Percentiles rank a stretch among this genome's conserved stretches.
Evolutionary conservation across 2,888 invertebrate species (phyloP).

Genomic region (Acleris emargana): DNA sequence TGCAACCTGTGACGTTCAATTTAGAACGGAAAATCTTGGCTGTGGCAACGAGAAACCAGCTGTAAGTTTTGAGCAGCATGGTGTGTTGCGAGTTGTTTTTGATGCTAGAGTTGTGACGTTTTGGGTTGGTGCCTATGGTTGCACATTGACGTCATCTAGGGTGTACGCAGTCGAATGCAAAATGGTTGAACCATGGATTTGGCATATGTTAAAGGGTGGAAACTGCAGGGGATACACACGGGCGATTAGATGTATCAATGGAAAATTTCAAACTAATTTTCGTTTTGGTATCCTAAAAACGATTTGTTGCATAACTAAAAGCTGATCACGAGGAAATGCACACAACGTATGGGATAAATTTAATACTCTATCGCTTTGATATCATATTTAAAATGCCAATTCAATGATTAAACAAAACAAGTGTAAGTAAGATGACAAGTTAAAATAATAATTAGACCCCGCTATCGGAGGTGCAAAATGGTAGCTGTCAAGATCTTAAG

Average conservation of each 20-base stretch:
- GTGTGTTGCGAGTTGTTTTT: constrained; percentile 31
- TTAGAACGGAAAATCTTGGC: constrained; percentile 9
- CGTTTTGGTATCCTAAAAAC: too few relatives aligned
- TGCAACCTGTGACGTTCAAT: constrained; percentile 62
- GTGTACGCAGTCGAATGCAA: constrained; percentile 79
- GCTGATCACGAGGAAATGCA: too few relatives aligned
- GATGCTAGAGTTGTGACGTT: constrained; percentile 46
- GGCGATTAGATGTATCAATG: constrained; percentile 32
- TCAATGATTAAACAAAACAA: too few relatives aligned
- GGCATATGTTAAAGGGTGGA: constrained; percentile 81
- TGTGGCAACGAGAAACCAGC: constrained; percentile 11
- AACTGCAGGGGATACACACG: constrained; percentile 67
- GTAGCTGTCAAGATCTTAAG: too few relatives aligned
- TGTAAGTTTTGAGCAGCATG: not conserved
- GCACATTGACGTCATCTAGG: constrained; percentile 82
- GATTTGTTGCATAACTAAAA: too few relatives aligned
- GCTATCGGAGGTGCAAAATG: too few relatives aligned
- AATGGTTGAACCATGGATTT: constrained; percentile 82
- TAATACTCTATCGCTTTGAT: too few relatives aligned
- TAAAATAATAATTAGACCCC: too few relatives aligned
- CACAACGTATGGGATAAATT: too few relatives aligned
- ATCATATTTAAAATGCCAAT: too few relatives aligned
- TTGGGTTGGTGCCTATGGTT: constrained; percentile 48
- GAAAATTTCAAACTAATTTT: not conserved
- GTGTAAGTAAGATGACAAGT: too few relatives aligned